Conservation (phyloP, 2,888 invertebrate species). For the Hypselothyrea guttata region DNA sequence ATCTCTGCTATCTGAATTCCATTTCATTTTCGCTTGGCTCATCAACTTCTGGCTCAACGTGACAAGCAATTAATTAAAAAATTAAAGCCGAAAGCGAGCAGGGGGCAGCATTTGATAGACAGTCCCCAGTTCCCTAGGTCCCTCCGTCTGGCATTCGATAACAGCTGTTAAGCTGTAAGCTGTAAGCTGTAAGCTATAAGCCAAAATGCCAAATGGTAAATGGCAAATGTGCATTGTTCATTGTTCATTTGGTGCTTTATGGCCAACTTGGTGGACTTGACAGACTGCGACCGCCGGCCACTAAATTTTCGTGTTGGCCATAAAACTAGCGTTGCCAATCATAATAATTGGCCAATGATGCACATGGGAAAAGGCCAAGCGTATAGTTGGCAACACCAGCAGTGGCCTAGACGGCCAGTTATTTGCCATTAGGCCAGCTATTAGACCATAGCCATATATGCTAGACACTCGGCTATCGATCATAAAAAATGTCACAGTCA, state of each 20-base stretch:
- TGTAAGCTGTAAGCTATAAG: constrained; percentile 20
- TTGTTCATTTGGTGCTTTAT: constrained; percentile 48
- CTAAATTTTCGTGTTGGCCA: constrained; percentile 35
- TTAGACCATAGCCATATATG: constrained; percentile 70
- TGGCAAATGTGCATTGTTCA: constrained; percentile 36
- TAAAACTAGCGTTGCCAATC: constrained; percentile 29
- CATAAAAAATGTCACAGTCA: constrained; percentile 39
- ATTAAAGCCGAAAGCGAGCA: constrained; percentile 49
- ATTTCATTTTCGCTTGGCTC: constrained; percentile 62
- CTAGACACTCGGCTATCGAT: constrained; percentile 51
- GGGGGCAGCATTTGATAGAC: constrained; percentile 41
- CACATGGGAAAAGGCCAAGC: constrained; percentile 71
- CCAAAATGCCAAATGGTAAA: too few species aligned
- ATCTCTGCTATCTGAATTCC: constrained; percentile 38
- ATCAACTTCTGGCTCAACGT: constrained; percentile 58
- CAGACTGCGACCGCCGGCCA: constrained; percentile 38
- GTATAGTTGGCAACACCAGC: constrained; percentile 20
- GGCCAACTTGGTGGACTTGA: constrained; percentile 26
- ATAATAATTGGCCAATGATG: constrained; percentile 73
- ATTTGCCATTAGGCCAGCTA: constrained; percentile 65
- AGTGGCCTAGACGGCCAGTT: constrained; percentile 20
- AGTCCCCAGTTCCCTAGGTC: not conserved
- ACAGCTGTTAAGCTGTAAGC: constrained; percentile 23
- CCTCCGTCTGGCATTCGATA: not conserved
- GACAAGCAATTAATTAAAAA: constrained; percentile 77